Evolutionary conservation across 2,113 vertebrate genomes (phyloP), one percentile per base, ranked within the genome.

Genomic region (Oxyura jamaicensis): DNA sequence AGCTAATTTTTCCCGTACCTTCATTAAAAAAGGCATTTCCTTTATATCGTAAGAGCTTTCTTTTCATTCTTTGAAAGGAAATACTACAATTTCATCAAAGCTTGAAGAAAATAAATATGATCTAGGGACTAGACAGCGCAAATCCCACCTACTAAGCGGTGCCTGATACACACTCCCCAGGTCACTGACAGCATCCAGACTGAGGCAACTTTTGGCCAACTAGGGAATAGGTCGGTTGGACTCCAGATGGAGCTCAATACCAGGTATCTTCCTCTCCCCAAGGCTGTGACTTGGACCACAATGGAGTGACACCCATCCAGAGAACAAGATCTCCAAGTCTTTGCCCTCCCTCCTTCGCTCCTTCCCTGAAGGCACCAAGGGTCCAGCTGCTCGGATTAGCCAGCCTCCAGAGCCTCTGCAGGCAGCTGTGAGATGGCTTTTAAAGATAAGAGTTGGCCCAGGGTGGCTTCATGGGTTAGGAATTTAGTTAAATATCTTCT

Each of bases 401-500:
- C 86, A 92, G 44, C 28, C 69, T 87, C 67, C 71, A 92, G 83
- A 84, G 55, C 10, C 74, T 84, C 90, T 95, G 25, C 77, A 96
- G 78, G 59, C 93, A 96, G 92, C 86, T 96, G 77, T 35, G 41
- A 92, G 96, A 97, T 94, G 63, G 55, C 35, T 96, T 94, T 89
- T 50, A 92, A 52, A 93, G 96, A 95, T 96, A 96, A 92, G 53
- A 82, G 66, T 35, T 83, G 39, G 86, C 62, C 62, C 53, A 69
- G 50, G 77, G 76, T 92, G 52, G 88, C 80, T 73, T 93, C 85
- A 76, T 55, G 66, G n/a, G 50, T 91, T 71, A 95, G 86, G 96
- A 97, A 97, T 97, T 95, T 39, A 55, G 88, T 85, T 85, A 94
- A 96, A 89, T 90, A 96, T 94, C 92, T 94, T 88, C 90, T 93